Base-by-base conservation (phyloP, 2,797 vertebrate species). In the Heliangelus exortis region DNA sequence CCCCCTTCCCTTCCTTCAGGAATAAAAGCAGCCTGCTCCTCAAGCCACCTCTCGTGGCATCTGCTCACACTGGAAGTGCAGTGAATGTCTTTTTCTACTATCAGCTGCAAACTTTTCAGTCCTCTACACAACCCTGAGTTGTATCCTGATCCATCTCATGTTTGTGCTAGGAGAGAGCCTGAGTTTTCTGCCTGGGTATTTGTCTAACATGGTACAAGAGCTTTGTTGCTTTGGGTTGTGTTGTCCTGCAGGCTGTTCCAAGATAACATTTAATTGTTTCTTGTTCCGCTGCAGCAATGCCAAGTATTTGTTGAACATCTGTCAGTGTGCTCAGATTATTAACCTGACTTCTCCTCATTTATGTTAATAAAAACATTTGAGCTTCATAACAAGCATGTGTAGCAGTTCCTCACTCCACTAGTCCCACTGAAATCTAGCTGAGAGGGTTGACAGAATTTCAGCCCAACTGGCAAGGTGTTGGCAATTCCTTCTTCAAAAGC, bases 261-360 rank as follows among this genome's bases (percentile, higher is more conserved):
- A 89, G 90, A 58, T 23, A 53, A 71, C 39, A 31, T 53, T 69
- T 79, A 91, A 84, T 90, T 82, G 87, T 88, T 92, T 59, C 86
- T 93, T 93, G 63, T 87, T 90, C 78, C 74, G 86, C 84, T 93
- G 50, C 90, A 75, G 84, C 78, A 77, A 21, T 85, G 84, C 93
- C 93, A 93, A 94, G 87, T 91, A 50, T 90, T 95, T 94, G 90
- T 69, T 72, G 84, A 93, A 95, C 96, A 95, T 95, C 93, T 94
- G 92, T 94, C 91, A 81, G 43, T 43, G 55, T 78, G 66, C 83
- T 94, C 84, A 90, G 81, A 93, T 92, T 92, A 94, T 95, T 96
- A 95, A 94, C 93, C 91, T 84, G 78, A 86, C 87, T 96, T 90
- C 76, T 91, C 69, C 90, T 95, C 58, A 4, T 66, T 95, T 91